Conservation (phyloP, 2,888 invertebrate genomes). For the Eristalis tenax region DNA sequence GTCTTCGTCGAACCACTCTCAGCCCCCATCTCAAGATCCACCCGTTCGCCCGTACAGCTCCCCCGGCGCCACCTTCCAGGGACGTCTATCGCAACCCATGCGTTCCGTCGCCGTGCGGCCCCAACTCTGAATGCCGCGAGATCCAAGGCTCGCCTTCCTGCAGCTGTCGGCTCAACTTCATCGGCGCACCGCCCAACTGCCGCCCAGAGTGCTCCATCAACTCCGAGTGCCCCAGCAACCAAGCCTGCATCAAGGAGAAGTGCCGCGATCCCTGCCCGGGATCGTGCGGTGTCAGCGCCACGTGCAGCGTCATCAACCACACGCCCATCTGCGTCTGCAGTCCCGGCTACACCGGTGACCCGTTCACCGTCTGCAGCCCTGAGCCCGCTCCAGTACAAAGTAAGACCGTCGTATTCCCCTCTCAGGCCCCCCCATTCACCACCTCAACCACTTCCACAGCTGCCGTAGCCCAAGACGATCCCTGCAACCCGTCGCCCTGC, state of each 20-base stretch:
- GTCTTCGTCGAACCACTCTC: background rate
- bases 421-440: background rate
- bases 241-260: constrained; percentile 88
- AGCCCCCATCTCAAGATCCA: too few species aligned
- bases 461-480: constrained; percentile 80
- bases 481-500: constrained; percentile 88
- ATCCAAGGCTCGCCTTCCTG: constrained; percentile 83
- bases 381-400: constrained; percentile 80
- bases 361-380: constrained; percentile 83
- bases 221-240: constrained; percentile 86
- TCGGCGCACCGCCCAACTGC: constrained; percentile 88
- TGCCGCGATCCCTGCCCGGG: constrained; percentile 87
- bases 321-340: constrained; percentile 87
- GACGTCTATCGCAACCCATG: constrained; percentile 84
- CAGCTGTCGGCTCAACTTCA: constrained; percentile 87
- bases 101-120: constrained; percentile 88
- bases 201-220: constrained; percentile 89
- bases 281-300: constrained; percentile 85
- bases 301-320: constrained; percentile 86
- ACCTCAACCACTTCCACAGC: constrained; percentile 53
- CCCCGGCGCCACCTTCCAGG: constrained; percentile 74
- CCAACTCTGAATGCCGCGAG: constrained; percentile 86
- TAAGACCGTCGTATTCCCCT: constrained; percentile 73
- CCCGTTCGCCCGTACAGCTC: constrained; percentile 67
- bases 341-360: constrained; percentile 85